These are phyloP conservation scores for Apis dorsata DNA, from an alignment of 1,140 invertebrate genomes.

Conservation along the genomic window DNA sequence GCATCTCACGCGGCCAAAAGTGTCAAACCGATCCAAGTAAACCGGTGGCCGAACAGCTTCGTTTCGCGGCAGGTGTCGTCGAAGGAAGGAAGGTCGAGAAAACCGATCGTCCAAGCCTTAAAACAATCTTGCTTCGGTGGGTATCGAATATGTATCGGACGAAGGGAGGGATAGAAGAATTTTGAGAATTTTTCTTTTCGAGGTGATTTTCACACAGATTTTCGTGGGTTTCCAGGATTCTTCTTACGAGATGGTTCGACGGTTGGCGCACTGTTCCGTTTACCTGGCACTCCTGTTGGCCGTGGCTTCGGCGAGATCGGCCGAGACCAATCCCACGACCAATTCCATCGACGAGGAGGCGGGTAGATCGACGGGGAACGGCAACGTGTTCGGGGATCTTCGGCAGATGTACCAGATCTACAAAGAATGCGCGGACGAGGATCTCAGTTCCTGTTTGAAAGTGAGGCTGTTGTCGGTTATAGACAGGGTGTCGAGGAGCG, in stretches of 20 bases:
- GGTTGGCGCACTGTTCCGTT: conserved; percentile 64
- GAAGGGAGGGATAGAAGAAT: too few relatives aligned
- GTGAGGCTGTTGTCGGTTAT: conserved; percentile 87
- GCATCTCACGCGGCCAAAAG: conserved; percentile 68
- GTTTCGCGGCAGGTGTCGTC: too few relatives aligned
- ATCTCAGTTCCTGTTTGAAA: conserved; percentile 87
- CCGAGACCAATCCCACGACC: conserved; percentile 75
- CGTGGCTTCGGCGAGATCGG: conserved; percentile 75
- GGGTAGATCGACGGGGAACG: conserved; percentile 68
- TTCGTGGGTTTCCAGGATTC: conserved; percentile 46
- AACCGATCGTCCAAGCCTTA: too few relatives aligned
- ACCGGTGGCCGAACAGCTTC: neutral
- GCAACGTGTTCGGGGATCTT: conserved; percentile 79
- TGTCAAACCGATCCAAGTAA: neutral
- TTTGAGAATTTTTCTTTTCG: neutral
- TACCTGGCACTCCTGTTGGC: conserved; percentile 74
- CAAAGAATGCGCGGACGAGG: conserved; percentile 86
- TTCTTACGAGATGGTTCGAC: conserved; percentile 64
- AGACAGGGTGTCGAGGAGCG: conserved; percentile 84
- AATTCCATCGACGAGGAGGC: conserved; percentile 78
- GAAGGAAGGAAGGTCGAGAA: too few relatives aligned
- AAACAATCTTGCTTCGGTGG: too few relatives aligned
- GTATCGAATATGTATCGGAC: too few relatives aligned
- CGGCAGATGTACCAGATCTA: conserved; percentile 83
- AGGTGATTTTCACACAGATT: neutral